These are phyloP conservation scores for Mugil cephalus DNA, from an alignment of 2,113 vertebrate genomes.

Conservation along the genomic window DNA sequence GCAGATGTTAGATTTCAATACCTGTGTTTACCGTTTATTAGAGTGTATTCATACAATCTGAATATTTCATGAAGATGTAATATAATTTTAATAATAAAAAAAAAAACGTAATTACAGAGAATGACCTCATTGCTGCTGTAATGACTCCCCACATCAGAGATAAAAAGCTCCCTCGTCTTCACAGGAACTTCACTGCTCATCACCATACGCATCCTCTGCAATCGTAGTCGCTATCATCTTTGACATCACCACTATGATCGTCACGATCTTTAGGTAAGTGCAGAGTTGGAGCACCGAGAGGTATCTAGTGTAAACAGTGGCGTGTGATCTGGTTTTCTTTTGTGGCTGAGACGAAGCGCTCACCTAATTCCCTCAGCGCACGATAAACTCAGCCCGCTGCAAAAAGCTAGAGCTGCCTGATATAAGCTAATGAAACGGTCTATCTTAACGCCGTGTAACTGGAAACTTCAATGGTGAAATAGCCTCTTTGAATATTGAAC, in stretches of 20 bases:
- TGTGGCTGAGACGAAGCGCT: background rate
- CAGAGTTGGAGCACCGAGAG: background rate
- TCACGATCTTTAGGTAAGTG: conserved; percentile 8
- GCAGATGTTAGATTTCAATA: conserved; percentile 34
- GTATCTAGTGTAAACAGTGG: conserved; percentile 13
- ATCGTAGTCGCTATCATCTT: conserved; percentile 15
- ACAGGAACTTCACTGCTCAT: conserved; percentile 9
- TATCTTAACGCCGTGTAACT: background rate
- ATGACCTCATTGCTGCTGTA: conserved; percentile 24
- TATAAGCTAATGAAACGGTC: conserved; percentile 6
- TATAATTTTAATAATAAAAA: conserved; percentile 33
- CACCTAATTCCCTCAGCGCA: background rate
- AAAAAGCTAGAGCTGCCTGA: conserved; percentile 8
- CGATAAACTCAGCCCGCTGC: background rate
- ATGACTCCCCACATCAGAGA: conserved; percentile 18
- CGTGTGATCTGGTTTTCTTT: conserved; percentile 8
- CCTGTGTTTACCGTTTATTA: conserved; percentile 58
- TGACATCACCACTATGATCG: conserved; percentile 45
- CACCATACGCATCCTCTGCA: conserved; percentile 16
- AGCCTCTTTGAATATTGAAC: background rate
- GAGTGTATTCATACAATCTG: conserved; percentile 33
- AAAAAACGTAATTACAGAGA: conserved; percentile 43
- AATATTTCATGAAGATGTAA: conserved; percentile 36
- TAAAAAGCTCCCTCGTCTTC: conserved; percentile 22
- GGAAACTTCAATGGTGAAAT: background rate